Conservation (phyloP, 2,113 vertebrate genomes). For the Dinomys branickii region DNA sequence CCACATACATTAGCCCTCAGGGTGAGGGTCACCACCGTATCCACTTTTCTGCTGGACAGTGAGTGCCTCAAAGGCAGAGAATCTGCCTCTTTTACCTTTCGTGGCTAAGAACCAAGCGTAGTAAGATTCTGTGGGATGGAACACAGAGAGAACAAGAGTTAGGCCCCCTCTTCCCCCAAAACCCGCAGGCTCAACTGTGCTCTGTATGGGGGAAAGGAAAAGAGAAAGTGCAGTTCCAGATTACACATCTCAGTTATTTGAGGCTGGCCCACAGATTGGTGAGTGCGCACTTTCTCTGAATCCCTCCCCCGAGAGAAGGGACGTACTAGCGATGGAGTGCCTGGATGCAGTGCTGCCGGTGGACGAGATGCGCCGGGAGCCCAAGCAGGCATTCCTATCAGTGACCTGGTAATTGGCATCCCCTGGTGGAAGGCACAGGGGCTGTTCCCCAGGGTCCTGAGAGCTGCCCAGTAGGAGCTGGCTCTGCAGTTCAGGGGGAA, state of each 20-base stretch:
- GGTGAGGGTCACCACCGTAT: neutral
- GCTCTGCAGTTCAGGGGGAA: neutral
- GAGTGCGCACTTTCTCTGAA: neutral
- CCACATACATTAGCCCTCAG: neutral
- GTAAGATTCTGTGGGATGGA: neutral
- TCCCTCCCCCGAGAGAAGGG: neutral
- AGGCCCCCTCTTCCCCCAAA: neutral
- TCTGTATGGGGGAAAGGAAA: rapidly evolving
- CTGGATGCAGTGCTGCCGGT: neutral
- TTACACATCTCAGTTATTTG: neutral
- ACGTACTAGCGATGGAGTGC: neutral
- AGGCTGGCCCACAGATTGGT: neutral
- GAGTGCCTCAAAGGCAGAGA: neutral
- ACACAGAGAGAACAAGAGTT: neutral
- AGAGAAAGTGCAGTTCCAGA: neutral
- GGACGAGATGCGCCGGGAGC: neutral
- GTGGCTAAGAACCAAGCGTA: neutral
- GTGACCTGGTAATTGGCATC: neutral
- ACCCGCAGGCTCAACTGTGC: neutral
- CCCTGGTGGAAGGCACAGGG: neutral
- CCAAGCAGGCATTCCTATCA: neutral
- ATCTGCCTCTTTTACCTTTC: neutral
- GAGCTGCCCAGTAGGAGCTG: neutral
- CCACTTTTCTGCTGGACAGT: neutral
- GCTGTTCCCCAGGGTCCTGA: neutral